Evolutionary conservation across 2,888 invertebrate genomes (phyloP), one percentile per base, ranked within the genome.

Genomic region (Lobophora halterata): DNA sequence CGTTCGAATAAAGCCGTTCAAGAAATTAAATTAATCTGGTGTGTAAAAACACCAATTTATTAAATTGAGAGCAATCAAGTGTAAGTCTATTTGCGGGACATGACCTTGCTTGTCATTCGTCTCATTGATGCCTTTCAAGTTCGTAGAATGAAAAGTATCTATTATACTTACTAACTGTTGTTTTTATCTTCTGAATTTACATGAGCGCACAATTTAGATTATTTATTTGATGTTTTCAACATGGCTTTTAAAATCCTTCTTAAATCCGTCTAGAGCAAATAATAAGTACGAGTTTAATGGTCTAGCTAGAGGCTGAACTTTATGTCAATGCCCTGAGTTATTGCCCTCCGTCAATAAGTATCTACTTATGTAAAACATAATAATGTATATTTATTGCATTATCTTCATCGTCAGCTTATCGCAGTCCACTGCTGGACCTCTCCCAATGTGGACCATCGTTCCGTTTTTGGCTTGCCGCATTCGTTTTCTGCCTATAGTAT

Each of bases 21-120:
- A 18, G 25, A 36, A 48, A 40, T 44, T 34, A 41, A 50, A 39
- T 31, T 39, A 45, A 45, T 46, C 26, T 23, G 11, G 16, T 39
- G 26, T 29, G 40, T 26, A 42, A 47, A 42, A 47, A 47, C 33
- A 25, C 14, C 26, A 29, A 38, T 42, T 35, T 37, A 38, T 23
- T 23, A 30, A 37, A 42, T 29, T 19, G 19, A 35, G 14, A 27
- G 33, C 26, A 24, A 21, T 39, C 17, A 11, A 23, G 30, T 28
- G 28, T 35, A 19, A 43, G 37, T 19, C 29, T 18, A 28, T 44
- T 35, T 36, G 20, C n/a, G 5, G 26, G 31, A 28, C 13, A 12
- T 37, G 32, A 38, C 30, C 40, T 41, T 29, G 6, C 27, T 38
- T 47, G 47, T 38, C 35, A 38, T 43, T 44, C 30, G 40, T 38